Conservation (phyloP, 2,113 vertebrate species). For the Petroica traversi region DNA sequence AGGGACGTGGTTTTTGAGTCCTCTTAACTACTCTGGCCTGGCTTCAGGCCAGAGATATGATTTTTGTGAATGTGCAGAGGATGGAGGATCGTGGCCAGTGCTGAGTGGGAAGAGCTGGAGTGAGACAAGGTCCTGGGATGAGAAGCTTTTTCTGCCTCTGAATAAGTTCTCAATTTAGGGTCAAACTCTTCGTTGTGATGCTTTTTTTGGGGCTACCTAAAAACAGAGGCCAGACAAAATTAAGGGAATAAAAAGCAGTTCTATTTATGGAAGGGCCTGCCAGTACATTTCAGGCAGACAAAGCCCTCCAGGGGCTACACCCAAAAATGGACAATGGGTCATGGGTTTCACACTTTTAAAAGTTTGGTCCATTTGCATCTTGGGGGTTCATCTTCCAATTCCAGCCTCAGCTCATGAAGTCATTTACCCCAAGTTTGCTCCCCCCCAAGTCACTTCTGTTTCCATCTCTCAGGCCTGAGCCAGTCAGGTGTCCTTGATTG, state of each 20-base stretch:
- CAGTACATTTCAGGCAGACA: background rate
- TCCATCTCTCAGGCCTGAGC: background rate
- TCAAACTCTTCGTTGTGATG: background rate
- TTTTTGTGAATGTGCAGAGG: background rate
- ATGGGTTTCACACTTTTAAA: background rate
- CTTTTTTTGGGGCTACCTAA: background rate
- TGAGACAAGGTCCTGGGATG: background rate
- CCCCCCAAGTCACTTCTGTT: background rate
- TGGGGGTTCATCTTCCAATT: background rate
- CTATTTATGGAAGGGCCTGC: background rate
- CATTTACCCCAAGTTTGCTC: background rate
- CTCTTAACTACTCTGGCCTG: background rate
- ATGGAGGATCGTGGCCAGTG: accelerated
- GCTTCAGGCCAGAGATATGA: background rate
- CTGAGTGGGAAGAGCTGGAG: background rate
- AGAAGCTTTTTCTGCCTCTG: background rate
- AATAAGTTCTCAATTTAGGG: background rate
- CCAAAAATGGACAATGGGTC: background rate
- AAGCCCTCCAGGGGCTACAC: background rate
- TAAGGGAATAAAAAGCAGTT: background rate
- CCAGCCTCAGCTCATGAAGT: background rate
- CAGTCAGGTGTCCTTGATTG: background rate
- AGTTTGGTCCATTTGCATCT: background rate
- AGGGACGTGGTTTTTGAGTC: background rate
- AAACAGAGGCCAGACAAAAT: background rate